Percentiles rank a stretch among this genome's conserved stretches.
Evolutionary conservation across 2,113 vertebrate species (phyloP).

Genomic region (Labeo catla): DNA sequence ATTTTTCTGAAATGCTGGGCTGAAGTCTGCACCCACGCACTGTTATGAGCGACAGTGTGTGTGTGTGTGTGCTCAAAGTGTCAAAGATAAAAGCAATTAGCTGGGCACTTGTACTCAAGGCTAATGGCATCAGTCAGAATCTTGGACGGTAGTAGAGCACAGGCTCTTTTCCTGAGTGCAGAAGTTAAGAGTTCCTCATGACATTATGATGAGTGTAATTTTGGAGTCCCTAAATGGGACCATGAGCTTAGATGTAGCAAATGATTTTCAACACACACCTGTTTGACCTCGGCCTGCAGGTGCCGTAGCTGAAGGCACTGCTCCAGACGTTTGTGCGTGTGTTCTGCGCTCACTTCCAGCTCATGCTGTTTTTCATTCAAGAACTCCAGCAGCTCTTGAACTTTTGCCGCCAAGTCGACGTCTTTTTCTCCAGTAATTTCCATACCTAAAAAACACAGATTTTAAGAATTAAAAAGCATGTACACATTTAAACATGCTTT

Average conservation of each 20-base stretch:
- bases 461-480: neutral
- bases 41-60: neutral
- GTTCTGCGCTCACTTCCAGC: constrained; percentile 85
- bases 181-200: neutral
- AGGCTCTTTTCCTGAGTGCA: neutral
- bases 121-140: constrained; percentile 28
- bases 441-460: constrained; percentile 74
- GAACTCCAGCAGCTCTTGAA: constrained; percentile 88
- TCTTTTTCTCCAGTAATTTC: constrained; percentile 90
- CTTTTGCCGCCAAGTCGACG: constrained; percentile 85
- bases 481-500: neutral
- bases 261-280: constrained; percentile 70
- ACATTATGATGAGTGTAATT: neutral
- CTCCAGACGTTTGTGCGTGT: constrained; percentile 86
- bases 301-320: constrained; percentile 89
- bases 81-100: constrained; percentile 40
- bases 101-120: constrained; percentile 14
- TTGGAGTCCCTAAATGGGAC: neutral
- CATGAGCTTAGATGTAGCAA: constrained; percentile 25
- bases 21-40: constrained; percentile 29
- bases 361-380: constrained; percentile 89
- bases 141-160: neutral
- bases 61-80: constrained; percentile 12
- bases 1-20: constrained; percentile 27
- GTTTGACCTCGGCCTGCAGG: constrained; percentile 88